Percentiles rank a stretch among this genome's conserved stretches.
Conservation (phyloP, 2,113 vertebrate genomes). For the Microtus montanus region DNA sequence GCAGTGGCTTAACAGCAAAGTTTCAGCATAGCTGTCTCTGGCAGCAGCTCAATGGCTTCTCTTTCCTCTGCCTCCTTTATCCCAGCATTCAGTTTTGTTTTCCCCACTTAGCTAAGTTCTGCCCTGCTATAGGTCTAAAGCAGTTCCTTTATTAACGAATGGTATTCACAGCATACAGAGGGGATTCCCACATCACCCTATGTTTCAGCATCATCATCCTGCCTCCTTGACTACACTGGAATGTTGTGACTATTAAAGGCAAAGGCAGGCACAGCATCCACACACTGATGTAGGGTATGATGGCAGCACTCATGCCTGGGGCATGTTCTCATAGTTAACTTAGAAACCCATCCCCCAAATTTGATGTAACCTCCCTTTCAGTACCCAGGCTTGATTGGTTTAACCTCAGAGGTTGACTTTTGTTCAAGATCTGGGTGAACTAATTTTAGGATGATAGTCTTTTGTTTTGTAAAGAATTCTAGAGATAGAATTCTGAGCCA, state of each 20-base stretch:
- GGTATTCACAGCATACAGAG: no score
- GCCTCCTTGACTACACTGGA: background rate
- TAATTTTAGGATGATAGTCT: background rate
- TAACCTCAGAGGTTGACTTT: background rate
- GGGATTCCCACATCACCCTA: no score
- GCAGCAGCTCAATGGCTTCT: no score
- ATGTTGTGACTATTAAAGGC: background rate
- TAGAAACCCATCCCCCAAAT: background rate
- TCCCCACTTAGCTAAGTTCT: no score
- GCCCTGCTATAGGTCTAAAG: no score
- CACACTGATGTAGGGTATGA: rapidly evolving
- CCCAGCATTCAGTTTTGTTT: no score
- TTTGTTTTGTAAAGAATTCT: background rate
- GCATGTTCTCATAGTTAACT: background rate
- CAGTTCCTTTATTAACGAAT: no score
- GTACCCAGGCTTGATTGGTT: background rate
- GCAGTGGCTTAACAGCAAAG: no score
- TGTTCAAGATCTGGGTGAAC: background rate
- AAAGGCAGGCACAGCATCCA: background rate
- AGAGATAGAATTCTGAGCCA: background rate
- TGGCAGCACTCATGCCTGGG: background rate
- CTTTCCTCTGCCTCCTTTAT: no score
- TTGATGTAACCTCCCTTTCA: background rate
- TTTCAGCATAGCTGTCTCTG: no score
- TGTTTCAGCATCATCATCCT: background rate